Base-by-base conservation (phyloP, 2,113 vertebrate genomes). In the Stigmatopora argus region DNA sequence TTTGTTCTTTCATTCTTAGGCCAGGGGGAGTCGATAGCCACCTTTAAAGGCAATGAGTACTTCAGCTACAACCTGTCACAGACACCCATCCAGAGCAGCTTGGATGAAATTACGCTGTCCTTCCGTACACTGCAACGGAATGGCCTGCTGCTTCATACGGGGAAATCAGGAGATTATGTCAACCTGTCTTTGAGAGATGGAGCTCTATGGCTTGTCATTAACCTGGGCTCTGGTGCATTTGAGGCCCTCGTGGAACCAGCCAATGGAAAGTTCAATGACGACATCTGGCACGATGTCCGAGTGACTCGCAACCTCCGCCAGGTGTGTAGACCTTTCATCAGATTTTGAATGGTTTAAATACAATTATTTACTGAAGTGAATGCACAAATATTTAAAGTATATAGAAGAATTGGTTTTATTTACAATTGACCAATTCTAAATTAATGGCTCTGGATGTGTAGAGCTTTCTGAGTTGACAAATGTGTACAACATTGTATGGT, bases 31-130 rank as follows among this genome's bases (percentile, higher is more conserved):
- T 96, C 93, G 3, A 93, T 96, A 87, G 96, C 94, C 61, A 98
- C 95, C 26, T 97, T 95, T 91, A 92, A 92, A 79, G 96, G 95
- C 80, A 93, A 91, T 18, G 95, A 98, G 83, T 98, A 94, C 90
- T 98, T 98, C 93, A 97, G 95, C 92, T 98, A 96, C 79, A 94
- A 98, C 92, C 92, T 96, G 73, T 96, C 95, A 0, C 93, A 93
- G 87, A 95, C 91, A 67, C 95, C 96, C 23, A 97, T 97, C 86
- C 95, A 96, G 90, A 98, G 96, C 91, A 98, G 94, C 86, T 84
- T 93, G n/a, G 96, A 98, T 4, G 96, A 98, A 92, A 94, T 98
- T 89, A 94, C 94, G 1, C 85, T 98, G 67, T 93, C 95, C 61
- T 98, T 98, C 89, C 93, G 94, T 47, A 98, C 95, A 1, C 89